phyloP scores from a whole-genome alignment of 2,797 vertebrate species.

The Spheniscus humboldti region DNA sequence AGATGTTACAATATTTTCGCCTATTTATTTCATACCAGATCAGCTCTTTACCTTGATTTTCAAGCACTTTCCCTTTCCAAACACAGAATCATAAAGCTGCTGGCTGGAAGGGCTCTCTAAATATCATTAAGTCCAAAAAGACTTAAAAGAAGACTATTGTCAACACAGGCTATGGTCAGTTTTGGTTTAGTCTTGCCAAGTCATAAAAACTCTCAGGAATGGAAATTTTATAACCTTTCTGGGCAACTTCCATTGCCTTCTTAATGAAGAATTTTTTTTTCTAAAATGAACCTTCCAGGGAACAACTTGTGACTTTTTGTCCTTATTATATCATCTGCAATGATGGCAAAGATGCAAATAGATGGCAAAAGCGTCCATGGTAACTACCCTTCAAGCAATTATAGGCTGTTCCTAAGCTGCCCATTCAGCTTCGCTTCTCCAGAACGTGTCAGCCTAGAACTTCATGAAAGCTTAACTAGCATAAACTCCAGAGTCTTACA shows the following conservation, averaged over 20 bases:
- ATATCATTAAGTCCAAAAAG: background rate
- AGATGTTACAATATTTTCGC: background rate
- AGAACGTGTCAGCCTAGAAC: background rate
- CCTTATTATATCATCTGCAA: background rate
- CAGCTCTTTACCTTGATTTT: background rate
- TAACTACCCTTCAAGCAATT: background rate
- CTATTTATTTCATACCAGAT: background rate
- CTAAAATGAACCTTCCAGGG: background rate
- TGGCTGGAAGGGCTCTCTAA: background rate
- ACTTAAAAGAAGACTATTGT: background rate
- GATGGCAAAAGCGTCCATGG: background rate
- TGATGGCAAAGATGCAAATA: background rate
- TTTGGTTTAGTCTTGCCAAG: background rate
- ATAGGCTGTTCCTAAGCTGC: background rate
- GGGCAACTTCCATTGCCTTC: background rate
- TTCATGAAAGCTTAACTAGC: background rate
- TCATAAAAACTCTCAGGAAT: background rate
- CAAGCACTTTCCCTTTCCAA: background rate
- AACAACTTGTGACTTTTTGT: background rate
- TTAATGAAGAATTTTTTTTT: background rate
- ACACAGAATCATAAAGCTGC: background rate
- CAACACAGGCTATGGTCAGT: background rate
- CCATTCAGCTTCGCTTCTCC: background rate
- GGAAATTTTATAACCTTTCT: background rate
- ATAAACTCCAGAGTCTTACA: background rate